A percentile compares a stretch with the other conserved stretches of the same genome.
Conservation (phyloP, 2,888 invertebrate genomes). For the Drosophila tripunctata region DNA sequence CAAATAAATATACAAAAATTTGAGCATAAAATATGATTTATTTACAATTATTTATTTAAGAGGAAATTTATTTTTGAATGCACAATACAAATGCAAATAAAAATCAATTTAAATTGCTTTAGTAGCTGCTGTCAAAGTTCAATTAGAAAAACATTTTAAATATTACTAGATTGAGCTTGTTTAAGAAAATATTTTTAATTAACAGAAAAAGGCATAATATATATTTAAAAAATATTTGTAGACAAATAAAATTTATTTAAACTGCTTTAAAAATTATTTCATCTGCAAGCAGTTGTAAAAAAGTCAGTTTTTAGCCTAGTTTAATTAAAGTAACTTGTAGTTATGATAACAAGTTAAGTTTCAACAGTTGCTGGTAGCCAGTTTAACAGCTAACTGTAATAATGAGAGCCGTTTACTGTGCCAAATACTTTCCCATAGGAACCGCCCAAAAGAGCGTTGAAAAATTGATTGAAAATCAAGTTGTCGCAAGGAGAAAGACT, state of each 20-base stretch:
- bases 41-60: neutral
- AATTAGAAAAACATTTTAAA: neutral
- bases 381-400: slow-evolving; percentile 69
- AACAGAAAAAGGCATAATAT: too few relatives aligned
- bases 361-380: neutral
- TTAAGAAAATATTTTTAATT: neutral
- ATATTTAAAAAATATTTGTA: too few relatives aligned
- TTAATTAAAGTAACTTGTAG: neutral
- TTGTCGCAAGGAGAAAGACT: slow-evolving; percentile 17
- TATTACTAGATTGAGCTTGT: too few relatives aligned
- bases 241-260: neutral
- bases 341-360: neutral
- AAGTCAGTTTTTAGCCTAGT: neutral
- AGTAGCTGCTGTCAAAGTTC: too few relatives aligned
- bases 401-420: slow-evolving; percentile 72
- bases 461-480: slow-evolving; percentile 69
- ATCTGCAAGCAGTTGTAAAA: too few relatives aligned
- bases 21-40: neutral
- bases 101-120: neutral
- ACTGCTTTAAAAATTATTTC: neutral
- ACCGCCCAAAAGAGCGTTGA: slow-evolving; percentile 51
- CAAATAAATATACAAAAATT: neutral
- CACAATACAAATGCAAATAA: too few relatives aligned
- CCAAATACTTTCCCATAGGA: slow-evolving; percentile 76
- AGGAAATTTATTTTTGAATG: neutral